Evolutionary conservation across 2,113 vertebrate genomes (phyloP).

Genomic region (Candoia aspera): DNA sequence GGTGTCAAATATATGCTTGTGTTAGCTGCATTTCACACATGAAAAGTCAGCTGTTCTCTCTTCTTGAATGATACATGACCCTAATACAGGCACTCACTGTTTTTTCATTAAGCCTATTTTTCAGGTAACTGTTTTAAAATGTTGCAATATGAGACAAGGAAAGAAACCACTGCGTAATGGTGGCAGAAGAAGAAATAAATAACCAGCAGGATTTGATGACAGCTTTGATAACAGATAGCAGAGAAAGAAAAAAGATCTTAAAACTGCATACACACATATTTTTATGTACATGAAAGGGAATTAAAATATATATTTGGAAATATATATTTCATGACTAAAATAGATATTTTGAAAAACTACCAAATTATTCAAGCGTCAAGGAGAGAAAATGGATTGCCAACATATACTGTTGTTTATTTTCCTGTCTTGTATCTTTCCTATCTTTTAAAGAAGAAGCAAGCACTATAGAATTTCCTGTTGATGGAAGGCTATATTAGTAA

Average conservation of each 20-base stretch:
- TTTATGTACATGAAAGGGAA: background rate
- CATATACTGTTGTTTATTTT: no score
- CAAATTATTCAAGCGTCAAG: background rate
- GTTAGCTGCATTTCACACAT: background rate
- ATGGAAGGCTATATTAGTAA: no score
- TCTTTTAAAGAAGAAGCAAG: no score
- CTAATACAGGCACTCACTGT: background rate
- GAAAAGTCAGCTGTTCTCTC: background rate
- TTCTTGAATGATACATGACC: background rate
- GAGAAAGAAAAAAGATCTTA: background rate
- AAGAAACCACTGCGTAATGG: background rate
- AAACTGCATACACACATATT: background rate
- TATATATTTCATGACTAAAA: background rate
- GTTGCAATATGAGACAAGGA: background rate
- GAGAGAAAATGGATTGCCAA: background rate
- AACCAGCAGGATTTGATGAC: background rate
- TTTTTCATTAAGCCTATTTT: slow-evolving; percentile 1
- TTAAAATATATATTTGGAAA: background rate
- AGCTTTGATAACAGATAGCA: background rate
- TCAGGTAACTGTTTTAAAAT: background rate
- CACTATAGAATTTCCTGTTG: no score
- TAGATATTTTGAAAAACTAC: background rate
- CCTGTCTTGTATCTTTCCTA: no score
- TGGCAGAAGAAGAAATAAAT: background rate
- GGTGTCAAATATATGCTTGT: background rate